A percentile compares a stretch with the other conserved stretches of the same genome.
Evolutionary conservation across 1,140 invertebrate genomes (phyloP).

Genomic region (Caenorhabditis briggsae): DNA sequence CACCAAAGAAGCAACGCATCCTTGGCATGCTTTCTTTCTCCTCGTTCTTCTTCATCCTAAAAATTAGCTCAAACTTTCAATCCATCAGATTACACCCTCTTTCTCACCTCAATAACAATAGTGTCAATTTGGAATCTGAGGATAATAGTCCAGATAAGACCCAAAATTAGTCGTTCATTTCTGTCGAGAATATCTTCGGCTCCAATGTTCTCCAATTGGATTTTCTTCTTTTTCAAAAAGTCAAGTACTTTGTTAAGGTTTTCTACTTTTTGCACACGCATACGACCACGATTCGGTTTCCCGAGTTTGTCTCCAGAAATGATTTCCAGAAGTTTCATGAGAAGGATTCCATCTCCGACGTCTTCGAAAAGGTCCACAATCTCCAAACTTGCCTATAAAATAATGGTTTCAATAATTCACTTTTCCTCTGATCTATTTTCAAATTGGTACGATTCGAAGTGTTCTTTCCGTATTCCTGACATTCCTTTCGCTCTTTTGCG

Average conservation of each 20-base stretch:
- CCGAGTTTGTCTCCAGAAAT: slow-evolving; percentile 97
- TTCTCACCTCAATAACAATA: slow-evolving; percentile 94
- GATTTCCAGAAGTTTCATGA: slow-evolving; percentile 96
- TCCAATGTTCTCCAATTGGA: slow-evolving; percentile 91
- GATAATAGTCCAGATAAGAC: slow-evolving; percentile 87
- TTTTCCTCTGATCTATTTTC: not conserved
- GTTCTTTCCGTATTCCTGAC: not conserved
- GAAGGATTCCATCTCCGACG: slow-evolving; percentile 92
- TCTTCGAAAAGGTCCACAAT: slow-evolving; percentile 97
- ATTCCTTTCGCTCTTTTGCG: slow-evolving; percentile 37
- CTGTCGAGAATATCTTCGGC: slow-evolving; percentile 99
- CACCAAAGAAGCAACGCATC: slow-evolving; percentile 98
- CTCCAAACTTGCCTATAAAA: slow-evolving; percentile 85
- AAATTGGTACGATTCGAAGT: not conserved
- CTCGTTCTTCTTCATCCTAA: slow-evolving; percentile 94
- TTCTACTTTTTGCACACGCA: slow-evolving; percentile 98
- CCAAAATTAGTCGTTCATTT: slow-evolving; percentile 91
- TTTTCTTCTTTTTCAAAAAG: slow-evolving; percentile 86
- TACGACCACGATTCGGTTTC: slow-evolving; percentile 92
- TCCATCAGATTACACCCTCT: slow-evolving; percentile 1
- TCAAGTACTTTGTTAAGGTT: slow-evolving; percentile 98
- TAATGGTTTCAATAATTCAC: not conserved
- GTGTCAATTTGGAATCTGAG: slow-evolving; percentile 86
- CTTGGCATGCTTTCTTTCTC: slow-evolving; percentile 98
- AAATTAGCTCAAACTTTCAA: slow-evolving; percentile 1